These are phyloP conservation scores for Dryococelus australis DNA, from an alignment of 2,888 invertebrate species.

Conservation along the genomic window DNA sequence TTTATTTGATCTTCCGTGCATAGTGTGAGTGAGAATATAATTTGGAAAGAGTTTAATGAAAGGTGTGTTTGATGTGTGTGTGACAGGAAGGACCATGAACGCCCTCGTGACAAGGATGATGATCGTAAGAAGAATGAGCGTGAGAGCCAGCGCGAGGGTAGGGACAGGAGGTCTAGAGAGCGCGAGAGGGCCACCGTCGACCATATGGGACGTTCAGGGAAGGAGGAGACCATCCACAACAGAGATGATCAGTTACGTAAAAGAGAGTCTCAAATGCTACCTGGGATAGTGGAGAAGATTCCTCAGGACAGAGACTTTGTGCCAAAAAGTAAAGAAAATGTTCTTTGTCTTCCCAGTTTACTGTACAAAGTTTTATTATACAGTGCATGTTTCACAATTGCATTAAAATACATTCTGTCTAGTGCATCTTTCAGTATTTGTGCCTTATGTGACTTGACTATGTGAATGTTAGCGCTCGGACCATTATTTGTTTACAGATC, in stretches of 20 bases:
- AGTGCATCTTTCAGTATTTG: no score
- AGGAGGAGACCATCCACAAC: slow-evolving; percentile 28
- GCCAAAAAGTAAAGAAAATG: slow-evolving; percentile 33
- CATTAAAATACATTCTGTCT: no score
- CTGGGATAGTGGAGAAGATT: slow-evolving; percentile 40
- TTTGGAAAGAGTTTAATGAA: no score
- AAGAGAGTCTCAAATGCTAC: slow-evolving; percentile 37
- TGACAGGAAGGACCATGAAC: slow-evolving; percentile 39
- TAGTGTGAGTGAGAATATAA: no score
- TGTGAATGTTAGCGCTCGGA: no score
- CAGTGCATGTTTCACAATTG: no score
- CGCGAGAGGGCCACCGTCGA: slow-evolving; percentile 25
- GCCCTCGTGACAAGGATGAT: slow-evolving; percentile 39
- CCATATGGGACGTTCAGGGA: slow-evolving; percentile 26
- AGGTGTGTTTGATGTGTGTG: background rate
- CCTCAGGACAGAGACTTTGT: slow-evolving; percentile 41
- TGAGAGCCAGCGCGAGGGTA: slow-evolving; percentile 34
- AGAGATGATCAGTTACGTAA: slow-evolving; percentile 39
- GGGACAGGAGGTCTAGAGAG: slow-evolving; percentile 35
- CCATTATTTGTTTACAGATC: no score
- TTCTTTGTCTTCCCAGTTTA: background rate
- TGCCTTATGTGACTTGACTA: no score
- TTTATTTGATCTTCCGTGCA: no score
- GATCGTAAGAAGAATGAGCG: slow-evolving; percentile 38
- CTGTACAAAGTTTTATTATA: background rate